Evolutionary conservation across 1,140 invertebrate genomes (phyloP).

Genomic region (Drosophila littoralis): DNA sequence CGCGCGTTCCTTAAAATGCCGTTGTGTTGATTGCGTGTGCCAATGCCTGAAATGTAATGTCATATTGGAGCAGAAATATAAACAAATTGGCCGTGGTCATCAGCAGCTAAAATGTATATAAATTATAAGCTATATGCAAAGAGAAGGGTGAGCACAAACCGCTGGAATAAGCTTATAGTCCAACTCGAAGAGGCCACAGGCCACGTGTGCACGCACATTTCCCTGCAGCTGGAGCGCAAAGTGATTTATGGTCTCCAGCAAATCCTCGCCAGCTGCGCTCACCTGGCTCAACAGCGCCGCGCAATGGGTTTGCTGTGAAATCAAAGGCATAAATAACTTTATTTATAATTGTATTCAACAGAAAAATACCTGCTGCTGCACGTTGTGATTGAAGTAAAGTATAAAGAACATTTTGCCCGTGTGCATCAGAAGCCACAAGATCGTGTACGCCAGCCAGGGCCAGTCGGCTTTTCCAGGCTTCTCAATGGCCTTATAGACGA

Average conservation of each 20-base stretch:
- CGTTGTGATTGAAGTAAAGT: conserved; percentile 57
- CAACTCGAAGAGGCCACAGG: conserved; percentile 49
- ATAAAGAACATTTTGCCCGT: conserved; percentile 63
- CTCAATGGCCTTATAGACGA: conserved; percentile 64
- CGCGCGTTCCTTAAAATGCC: no score
- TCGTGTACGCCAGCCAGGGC: conserved; percentile 46
- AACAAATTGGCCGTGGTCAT: conserved; percentile 65
- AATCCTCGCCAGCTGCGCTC: neutral
- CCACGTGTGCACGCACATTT: conserved; percentile 49
- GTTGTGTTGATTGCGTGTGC: conserved; percentile 22
- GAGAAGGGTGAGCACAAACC: conserved; percentile 11
- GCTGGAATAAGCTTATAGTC: conserved; percentile 59
- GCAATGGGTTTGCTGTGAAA: conserved; percentile 50
- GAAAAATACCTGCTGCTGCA: conserved; percentile 40
- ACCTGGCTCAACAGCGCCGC: conserved; percentile 30
- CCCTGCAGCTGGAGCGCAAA: conserved; percentile 48
- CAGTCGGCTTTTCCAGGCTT: conserved; percentile 1
- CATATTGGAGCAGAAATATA: conserved; percentile 78
- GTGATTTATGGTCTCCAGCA: conserved; percentile 54
- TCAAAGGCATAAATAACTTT: neutral
- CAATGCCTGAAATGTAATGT: conserved; percentile 72
- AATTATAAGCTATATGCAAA: neutral
- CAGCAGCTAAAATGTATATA: conserved; percentile 45
- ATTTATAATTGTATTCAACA: neutral
- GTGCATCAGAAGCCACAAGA: conserved; percentile 66